phyloP scores from a whole-genome alignment of 2,888 invertebrate genomes.

The Agrochola macilenta region DNA sequence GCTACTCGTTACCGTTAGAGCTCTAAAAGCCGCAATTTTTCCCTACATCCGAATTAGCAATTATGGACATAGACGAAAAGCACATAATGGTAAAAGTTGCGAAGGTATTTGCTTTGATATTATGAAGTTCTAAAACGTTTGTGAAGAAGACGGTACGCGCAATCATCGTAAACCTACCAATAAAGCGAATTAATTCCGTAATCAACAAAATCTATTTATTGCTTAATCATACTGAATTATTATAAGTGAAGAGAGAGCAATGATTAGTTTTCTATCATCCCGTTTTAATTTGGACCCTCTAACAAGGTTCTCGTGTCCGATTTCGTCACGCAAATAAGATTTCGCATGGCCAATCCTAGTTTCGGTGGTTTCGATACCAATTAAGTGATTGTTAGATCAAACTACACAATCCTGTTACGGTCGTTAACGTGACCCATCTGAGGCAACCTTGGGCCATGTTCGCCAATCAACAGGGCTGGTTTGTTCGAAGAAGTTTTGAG shows the following conservation, averaged over 20 bases:
- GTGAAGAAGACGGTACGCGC: slow-evolving; percentile 42
- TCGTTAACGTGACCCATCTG: slow-evolving; percentile 44
- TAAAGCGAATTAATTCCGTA: slow-evolving; percentile 57
- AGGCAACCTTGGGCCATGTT: slow-evolving; percentile 38
- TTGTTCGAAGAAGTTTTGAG: slow-evolving; percentile 23
- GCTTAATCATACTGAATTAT: slow-evolving; percentile 57
- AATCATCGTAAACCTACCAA: slow-evolving; percentile 59
- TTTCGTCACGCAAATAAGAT: slow-evolving; percentile 59
- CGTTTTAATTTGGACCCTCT: slow-evolving; percentile 46
- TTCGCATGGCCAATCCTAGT: slow-evolving; percentile 61
- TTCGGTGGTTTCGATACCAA: slow-evolving; percentile 55
- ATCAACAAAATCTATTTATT: slow-evolving; percentile 62
- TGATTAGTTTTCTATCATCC: slow-evolving; percentile 45
- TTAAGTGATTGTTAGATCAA: slow-evolving; percentile 58
- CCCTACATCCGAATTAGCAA: slow-evolving; percentile 19
- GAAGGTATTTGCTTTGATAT: slow-evolving; percentile 39
- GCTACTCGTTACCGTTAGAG: background rate
- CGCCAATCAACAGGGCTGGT: slow-evolving; percentile 40
- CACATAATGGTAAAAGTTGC: slow-evolving; percentile 19
- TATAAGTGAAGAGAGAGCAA: slow-evolving; percentile 37
- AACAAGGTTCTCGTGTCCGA: slow-evolving; percentile 57
- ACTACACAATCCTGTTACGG: slow-evolving; percentile 55
- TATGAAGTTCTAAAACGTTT: slow-evolving; percentile 57
- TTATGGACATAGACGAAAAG: slow-evolving; percentile 24
- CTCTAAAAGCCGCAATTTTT: background rate